Conservation (phyloP, 30 jellyfish, hydroid and myxozoan genomes). For the Catostylus mosaicus region DNA sequence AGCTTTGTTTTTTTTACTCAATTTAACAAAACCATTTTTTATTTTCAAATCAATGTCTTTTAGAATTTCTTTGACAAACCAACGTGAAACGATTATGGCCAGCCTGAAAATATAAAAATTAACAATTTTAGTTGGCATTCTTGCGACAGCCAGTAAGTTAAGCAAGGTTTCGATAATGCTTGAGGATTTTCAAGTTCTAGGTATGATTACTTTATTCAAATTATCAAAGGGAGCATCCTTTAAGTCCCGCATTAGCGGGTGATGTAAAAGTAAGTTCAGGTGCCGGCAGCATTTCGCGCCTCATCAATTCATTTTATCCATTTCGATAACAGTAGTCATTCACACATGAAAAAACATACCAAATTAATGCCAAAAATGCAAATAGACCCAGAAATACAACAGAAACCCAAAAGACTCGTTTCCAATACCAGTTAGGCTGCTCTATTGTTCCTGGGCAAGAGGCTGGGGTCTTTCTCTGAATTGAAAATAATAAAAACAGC, state of each 20-base stretch:
- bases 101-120: slow-evolving; percentile 52
- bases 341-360: slow-evolving; percentile 65
- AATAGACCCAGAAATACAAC: slow-evolving; percentile 31
- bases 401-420: slow-evolving; percentile 89
- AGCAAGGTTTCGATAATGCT: too few relatives aligned
- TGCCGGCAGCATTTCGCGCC: too few relatives aligned
- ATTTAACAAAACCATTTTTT: slow-evolving; percentile 75
- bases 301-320: too few relatives aligned
- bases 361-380: slow-evolving; percentile 25
- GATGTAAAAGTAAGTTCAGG: too few relatives aligned
- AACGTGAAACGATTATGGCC: slow-evolving; percentile 59
- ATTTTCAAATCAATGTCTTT: slow-evolving; percentile 88
- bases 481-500: not conserved
- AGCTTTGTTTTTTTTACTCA: slow-evolving; percentile 57
- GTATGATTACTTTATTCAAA: too few relatives aligned
- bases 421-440: slow-evolving; percentile 99
- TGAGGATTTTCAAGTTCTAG: too few relatives aligned
- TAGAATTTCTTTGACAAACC: slow-evolving; percentile 77
- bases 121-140: not conserved
- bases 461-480: slow-evolving; percentile 78
- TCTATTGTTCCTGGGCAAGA: slow-evolving; percentile 88
- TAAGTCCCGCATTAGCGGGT: too few relatives aligned
- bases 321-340: too few relatives aligned
- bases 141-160: too few relatives aligned
- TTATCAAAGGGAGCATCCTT: too few relatives aligned